A percentile compares a stretch with the other conserved stretches of the same genome.
These are phyloP conservation scores for Pagetopsis macropterus DNA, from an alignment of 2,797 vertebrate species.

Conservation along the genomic window DNA sequence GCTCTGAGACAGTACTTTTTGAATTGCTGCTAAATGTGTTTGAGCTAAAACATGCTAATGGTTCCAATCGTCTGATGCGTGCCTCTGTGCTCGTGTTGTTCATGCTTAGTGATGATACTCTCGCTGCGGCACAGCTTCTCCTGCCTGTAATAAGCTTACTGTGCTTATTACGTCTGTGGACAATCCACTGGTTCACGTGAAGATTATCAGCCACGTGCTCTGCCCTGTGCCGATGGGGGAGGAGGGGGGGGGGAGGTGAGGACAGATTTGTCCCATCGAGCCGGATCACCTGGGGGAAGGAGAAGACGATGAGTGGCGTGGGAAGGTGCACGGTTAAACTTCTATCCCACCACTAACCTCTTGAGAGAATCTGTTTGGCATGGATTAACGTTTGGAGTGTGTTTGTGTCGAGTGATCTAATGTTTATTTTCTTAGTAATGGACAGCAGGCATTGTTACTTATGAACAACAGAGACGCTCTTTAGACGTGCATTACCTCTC, in stretches of 20 bases:
- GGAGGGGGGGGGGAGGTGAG: conserved; percentile 7
- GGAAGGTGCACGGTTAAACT: conserved; percentile 16
- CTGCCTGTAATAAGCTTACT: conserved; percentile 78
- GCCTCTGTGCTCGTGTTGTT: conserved; percentile 7
- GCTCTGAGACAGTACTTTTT: background rate
- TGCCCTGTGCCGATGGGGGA: conserved; percentile 66
- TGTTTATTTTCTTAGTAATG: background rate
- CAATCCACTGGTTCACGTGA: conserved; percentile 73
- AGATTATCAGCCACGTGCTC: conserved; percentile 80
- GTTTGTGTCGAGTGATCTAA: conserved; percentile 15
- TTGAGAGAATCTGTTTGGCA: conserved; percentile 13
- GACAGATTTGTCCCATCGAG: conserved; percentile 61
- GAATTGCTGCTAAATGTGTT: background rate
- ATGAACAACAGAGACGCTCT: conserved; percentile 1
- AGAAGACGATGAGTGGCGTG: background rate
- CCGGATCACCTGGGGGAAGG: conserved; percentile 49
- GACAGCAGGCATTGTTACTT: background rate
- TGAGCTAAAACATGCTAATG: background rate
- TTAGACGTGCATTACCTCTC: conserved; percentile 17
- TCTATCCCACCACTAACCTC: conserved; percentile 41
- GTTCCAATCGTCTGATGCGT: background rate
- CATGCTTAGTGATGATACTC: conserved; percentile 39
- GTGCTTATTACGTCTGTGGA: conserved; percentile 61
- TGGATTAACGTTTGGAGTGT: conserved; percentile 11
- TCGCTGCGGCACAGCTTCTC: conserved; percentile 51